Evolutionary conservation across 2,797 vertebrate genomes (phyloP), one percentile per base, ranked within the genome.

Genomic region (Halcyon chelicuti): DNA sequence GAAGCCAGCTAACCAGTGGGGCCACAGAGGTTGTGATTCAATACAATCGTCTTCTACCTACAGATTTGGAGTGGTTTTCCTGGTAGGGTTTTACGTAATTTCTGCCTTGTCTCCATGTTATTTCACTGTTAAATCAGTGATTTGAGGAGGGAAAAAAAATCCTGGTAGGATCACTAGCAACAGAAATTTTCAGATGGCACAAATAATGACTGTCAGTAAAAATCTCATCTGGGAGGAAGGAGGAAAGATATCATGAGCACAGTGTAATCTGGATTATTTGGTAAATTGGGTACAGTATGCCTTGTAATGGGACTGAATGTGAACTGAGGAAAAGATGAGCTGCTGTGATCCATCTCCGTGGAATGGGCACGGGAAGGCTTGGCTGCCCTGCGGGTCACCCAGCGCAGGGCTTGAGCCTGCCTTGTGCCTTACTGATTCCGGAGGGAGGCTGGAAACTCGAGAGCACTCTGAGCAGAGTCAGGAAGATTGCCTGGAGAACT

Each of bases 351-450:
- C 20, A 2, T 33, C 1, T 11, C 26, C 23, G 12, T 23, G 33
- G 66, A 33, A 31, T 22, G 52, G 60, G 31, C 14, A 7, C 2
- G 10, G 42, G 66, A n/a, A 52, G 22, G 40, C 5, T 44, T 54
- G 54, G 40, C 40, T 58, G 40, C 35, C 33, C 35, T 37, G 39
- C 0, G 0, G 12, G 9, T 33, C 37, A n/a, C 21, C 13, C 51
- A 55, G 28, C 0, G 0, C 26, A 19, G 26, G 0, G 1, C 12
- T 9, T 39, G 2, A 76, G 40, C 31, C 46, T 54, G 19, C 19
- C 25, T 44, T 3, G 9, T 12, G 29, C 20, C 31, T 49, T 71
- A 16, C 12, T 66, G 14, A 7, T 37, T 31, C 5, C 1, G 2
- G 9, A 23, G 4, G 17, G 12, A 86, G 23, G 47, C 42, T 62